Evolutionary conservation across 2,888 invertebrate species (phyloP).

Genomic region (Orchestes rusci): DNA sequence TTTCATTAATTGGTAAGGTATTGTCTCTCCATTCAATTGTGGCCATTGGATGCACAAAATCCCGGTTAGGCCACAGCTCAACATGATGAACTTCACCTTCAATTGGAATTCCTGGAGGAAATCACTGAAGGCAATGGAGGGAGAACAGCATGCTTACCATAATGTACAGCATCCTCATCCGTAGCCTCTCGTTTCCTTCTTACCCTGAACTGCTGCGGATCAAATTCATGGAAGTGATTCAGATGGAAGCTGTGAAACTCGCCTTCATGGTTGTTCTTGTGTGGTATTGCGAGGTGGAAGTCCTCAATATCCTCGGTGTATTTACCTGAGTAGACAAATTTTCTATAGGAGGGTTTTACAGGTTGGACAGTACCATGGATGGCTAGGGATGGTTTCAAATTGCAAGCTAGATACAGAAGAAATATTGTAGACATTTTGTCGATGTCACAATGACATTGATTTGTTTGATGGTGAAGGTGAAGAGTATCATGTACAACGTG

Average conservation of each 20-base stretch:
- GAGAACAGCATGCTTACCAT: conserved; percentile 27
- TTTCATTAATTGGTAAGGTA: conserved; percentile 32
- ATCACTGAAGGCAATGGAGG: too few species aligned
- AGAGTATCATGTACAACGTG: too few species aligned
- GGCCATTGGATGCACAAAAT: conserved; percentile 45
- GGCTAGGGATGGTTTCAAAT: too few species aligned
- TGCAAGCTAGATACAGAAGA: too few species aligned
- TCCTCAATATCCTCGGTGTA: conserved; percentile 45
- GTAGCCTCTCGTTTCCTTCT: conserved; percentile 27
- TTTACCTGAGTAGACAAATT: too few species aligned
- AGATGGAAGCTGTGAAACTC: conserved; percentile 45
- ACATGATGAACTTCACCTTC: conserved; percentile 41
- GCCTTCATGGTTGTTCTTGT: conserved; percentile 42
- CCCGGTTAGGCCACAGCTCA: conserved; percentile 48
- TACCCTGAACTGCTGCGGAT: conserved; percentile 13
- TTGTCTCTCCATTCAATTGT: conserved; percentile 38
- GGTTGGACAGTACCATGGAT: too few species aligned
- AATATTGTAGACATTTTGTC: too few species aligned
- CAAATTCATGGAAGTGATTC: conserved; percentile 43
- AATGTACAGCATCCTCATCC: conserved; percentile 36
- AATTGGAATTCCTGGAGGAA: conserved; percentile 31
- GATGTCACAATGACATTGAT: too few species aligned
- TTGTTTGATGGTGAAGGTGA: too few species aligned
- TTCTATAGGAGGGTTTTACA: too few species aligned
- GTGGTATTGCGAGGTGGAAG: conserved; percentile 46